Conservation (phyloP, 2,797 vertebrate genomes). For the Knipowitschia caucasica region DNA sequence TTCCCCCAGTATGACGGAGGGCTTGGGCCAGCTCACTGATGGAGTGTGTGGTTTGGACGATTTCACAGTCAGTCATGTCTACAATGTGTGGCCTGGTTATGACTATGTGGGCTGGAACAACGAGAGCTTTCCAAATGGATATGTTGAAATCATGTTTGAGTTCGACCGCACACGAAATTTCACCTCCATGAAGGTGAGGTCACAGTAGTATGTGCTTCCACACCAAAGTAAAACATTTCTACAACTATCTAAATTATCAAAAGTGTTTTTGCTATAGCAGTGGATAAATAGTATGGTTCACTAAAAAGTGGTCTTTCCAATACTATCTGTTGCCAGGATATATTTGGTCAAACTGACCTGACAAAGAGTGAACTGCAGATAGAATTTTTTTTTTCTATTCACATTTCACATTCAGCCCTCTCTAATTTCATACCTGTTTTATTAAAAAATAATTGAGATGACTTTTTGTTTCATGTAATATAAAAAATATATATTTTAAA, state of each 20-base stretch:
- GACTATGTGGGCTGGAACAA: conserved; percentile 97
- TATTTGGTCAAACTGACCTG: too few species aligned
- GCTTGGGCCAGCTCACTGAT: conserved; percentile 93
- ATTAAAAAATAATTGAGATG: too few species aligned
- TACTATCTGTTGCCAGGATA: not conserved
- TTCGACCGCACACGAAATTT: conserved; percentile 95
- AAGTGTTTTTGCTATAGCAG: not conserved
- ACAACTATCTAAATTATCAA: not conserved
- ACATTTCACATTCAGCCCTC: too few species aligned
- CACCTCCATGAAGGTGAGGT: conserved; percentile 91
- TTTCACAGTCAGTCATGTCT: conserved; percentile 88
- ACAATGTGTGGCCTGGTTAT: conserved; percentile 91
- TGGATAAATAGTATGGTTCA: too few species aligned
- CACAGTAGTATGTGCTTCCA: not conserved
- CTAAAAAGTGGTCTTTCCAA: too few species aligned
- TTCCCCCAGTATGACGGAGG: conserved; percentile 90
- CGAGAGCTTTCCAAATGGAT: conserved; percentile 82
- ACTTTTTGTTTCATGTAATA: too few species aligned
- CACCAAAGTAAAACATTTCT: not conserved
- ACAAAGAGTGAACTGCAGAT: too few species aligned
- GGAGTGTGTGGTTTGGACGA: conserved; percentile 92
- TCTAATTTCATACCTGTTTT: too few species aligned
- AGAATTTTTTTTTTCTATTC: too few species aligned
- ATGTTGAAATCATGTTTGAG: conserved; percentile 94
- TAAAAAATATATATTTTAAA: too few species aligned